Conservation (phyloP, 2,888 invertebrate species). For the Sphaeridia pumilis region DNA sequence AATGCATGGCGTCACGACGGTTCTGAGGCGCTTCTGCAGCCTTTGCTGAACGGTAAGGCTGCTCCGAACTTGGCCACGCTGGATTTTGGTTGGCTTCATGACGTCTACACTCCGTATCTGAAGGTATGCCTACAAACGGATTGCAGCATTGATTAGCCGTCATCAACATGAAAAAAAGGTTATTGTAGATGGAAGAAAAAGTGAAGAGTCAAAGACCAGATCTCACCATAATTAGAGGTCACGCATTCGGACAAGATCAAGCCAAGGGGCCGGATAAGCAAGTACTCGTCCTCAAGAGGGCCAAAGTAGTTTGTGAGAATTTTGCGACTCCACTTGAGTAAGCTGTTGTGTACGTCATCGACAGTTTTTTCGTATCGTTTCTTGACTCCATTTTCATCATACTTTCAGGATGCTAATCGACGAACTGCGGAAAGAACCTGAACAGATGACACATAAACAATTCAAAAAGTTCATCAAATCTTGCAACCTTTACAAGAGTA, state of each 20-base stretch:
- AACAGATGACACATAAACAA: conserved; percentile 17
- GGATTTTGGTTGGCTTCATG: conserved; percentile 44
- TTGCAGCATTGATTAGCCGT: conserved; percentile 3
- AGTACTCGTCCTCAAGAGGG: conserved; percentile 43
- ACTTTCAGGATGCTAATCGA: conserved; percentile 30
- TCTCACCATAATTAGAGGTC: conserved; percentile 41
- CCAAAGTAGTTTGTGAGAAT: conserved; percentile 43
- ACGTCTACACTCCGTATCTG: conserved; percentile 42
- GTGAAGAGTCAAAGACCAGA: conserved; percentile 30
- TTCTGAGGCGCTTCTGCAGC: conserved; percentile 41
- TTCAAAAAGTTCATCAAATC: conserved; percentile 34
- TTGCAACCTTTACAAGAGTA: conserved; percentile 33
- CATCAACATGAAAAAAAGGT: conserved; percentile 26
- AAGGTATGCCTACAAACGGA: conserved; percentile 37
- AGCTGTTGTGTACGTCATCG: background rate
- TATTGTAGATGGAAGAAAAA: conserved; percentile 34
- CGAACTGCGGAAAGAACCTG: conserved; percentile 27
- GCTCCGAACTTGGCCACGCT: conserved; percentile 39
- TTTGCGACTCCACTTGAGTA: conserved; percentile 37
- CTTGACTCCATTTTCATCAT: background rate
- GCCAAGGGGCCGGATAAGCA: conserved; percentile 43
- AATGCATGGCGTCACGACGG: conserved; percentile 45
- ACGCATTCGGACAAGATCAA: conserved; percentile 43
- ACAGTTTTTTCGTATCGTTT: background rate
- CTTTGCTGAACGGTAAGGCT: conserved; percentile 39